A percentile compares a stretch with the other conserved stretches of the same genome.
Conservation (phyloP, 2,113 vertebrate species). For the Sinocyclocheilus anshuiensis region DNA sequence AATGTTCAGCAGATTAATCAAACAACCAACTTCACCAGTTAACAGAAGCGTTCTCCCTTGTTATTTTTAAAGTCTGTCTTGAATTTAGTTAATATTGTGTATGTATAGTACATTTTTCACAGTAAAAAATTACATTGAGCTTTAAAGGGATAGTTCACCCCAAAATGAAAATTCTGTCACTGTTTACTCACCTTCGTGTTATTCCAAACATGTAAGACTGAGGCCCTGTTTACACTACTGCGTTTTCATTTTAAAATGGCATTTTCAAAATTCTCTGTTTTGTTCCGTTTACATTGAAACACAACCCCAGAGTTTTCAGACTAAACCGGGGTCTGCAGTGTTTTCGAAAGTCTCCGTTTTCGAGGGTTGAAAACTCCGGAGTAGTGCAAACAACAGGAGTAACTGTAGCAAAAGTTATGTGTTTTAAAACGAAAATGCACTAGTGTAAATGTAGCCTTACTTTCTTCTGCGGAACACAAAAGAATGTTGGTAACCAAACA, state of each 20-base stretch:
- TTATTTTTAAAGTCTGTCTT: neutral
- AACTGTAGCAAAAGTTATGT: too few species aligned
- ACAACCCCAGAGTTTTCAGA: too few species aligned
- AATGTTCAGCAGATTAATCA: neutral
- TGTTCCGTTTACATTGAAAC: too few species aligned
- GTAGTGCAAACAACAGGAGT: too few species aligned
- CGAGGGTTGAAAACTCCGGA: too few species aligned
- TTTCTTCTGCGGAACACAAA: neutral
- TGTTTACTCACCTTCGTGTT: neutral
- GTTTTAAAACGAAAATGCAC: too few species aligned
- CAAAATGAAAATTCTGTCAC: neutral
- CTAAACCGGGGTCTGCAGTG: too few species aligned
- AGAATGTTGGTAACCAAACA: neutral
- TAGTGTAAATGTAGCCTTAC: neutral
- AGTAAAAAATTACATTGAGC: neutral
- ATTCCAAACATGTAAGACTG: neutral
- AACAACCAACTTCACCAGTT: neutral
- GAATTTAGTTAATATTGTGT: neutral
- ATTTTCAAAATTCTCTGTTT: too few species aligned
- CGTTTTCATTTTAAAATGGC: too few species aligned
- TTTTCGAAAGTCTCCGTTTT: too few species aligned
- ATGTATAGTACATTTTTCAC: neutral
- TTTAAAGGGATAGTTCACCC: neutral
- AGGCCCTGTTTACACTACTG: too few species aligned
- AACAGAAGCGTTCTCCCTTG: neutral